Evolutionary conservation across 2,113 vertebrate species (phyloP).

Genomic region (Halichoerus grypus): DNA sequence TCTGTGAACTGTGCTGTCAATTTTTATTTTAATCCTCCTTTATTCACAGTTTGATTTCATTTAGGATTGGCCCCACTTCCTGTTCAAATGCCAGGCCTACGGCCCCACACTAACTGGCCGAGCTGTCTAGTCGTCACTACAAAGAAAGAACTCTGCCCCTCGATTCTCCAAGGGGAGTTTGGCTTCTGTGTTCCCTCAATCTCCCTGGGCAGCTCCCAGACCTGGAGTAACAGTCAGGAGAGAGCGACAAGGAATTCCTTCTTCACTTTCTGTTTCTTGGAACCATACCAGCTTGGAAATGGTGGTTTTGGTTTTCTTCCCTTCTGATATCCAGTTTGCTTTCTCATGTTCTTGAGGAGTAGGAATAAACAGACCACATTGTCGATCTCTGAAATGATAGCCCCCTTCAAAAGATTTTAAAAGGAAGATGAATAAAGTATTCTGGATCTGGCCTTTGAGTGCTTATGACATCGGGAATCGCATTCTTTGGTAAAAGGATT

Average conservation of each 20-base stretch:
- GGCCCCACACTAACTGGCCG: background rate
- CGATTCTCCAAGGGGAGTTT: background rate
- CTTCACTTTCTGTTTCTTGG: background rate
- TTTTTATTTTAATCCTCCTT: slow-evolving; percentile 71
- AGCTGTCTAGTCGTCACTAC: background rate
- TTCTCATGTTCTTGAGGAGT: background rate
- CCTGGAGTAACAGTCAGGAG: background rate
- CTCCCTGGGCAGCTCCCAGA: background rate
- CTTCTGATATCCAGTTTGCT: background rate
- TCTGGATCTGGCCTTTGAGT: background rate
- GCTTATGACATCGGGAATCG: background rate
- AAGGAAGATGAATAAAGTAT: background rate
- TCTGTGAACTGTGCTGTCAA: slow-evolving; percentile 55
- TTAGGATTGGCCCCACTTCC: slow-evolving; percentile 63
- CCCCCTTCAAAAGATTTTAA: background rate
- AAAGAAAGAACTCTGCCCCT: slow-evolving; percentile 12
- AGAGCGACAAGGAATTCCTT: background rate
- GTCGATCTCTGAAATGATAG: background rate
- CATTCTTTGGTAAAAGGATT: background rate
- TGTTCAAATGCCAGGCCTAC: slow-evolving; percentile 33
- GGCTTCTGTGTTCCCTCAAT: background rate
- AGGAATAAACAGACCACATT: background rate
- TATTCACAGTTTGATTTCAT: slow-evolving; percentile 74
- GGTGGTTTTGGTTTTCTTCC: background rate
- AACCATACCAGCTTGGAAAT: background rate